phyloP scores from a whole-genome alignment of 2,797 vertebrate genomes.

The Neosilurus hyrtlii region DNA sequence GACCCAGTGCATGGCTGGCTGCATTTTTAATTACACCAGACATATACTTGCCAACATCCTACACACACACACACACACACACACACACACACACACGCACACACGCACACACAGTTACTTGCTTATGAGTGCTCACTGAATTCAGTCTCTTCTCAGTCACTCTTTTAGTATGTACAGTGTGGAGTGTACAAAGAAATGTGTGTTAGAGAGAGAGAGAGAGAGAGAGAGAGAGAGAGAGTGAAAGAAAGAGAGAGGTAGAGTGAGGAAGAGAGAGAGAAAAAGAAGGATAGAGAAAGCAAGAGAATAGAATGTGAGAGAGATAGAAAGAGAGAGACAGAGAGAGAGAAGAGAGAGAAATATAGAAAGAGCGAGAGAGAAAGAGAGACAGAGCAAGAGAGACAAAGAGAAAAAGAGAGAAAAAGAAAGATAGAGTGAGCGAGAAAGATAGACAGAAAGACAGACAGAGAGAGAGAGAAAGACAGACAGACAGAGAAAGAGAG shows the following conservation, averaged over 20 bases:
- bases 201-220: slow-evolving; percentile 11
- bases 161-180: slow-evolving; percentile 61
- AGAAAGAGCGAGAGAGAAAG: too few species aligned
- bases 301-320: slow-evolving; percentile 2
- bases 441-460: not conserved
- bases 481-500: not conserved
- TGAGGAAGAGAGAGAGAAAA: slow-evolving; percentile 9
- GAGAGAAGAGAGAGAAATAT: too few species aligned
- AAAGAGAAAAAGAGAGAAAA: too few species aligned
- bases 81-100: not conserved
- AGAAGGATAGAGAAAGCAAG: slow-evolving; percentile 4
- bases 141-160: slow-evolving; percentile 64
- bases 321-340: not conserved
- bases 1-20: not conserved
- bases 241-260: not conserved
- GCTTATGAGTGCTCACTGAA: slow-evolving; percentile 6
- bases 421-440: not conserved
- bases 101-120: slow-evolving; percentile 16
- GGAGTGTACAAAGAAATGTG: slow-evolving; percentile 62
- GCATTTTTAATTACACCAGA: slow-evolving; percentile 21
- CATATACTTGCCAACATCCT: not conserved
- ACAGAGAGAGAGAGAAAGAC: not conserved
- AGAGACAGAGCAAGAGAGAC: too few species aligned
- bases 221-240: not conserved
- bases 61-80: slow-evolving; percentile 7